phyloP scores from a whole-genome alignment of 2,113 vertebrate species.

The Equus quagga region DNA sequence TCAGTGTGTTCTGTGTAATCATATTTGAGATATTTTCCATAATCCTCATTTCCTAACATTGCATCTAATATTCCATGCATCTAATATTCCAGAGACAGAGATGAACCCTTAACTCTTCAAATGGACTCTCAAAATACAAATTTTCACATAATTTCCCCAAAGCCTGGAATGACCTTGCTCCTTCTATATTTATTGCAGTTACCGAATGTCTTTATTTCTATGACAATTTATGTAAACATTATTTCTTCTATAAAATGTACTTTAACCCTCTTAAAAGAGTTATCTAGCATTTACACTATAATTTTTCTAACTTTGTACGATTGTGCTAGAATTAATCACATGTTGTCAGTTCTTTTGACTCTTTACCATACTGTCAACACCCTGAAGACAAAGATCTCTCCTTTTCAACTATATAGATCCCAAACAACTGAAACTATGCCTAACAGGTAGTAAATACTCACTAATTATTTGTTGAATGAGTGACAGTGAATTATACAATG shows the following conservation, averaged over 20 bases:
- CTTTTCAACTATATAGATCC: background rate
- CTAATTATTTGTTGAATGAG: background rate
- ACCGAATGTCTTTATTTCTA: background rate
- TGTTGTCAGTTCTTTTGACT: background rate
- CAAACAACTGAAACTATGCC: background rate
- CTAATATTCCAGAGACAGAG: background rate
- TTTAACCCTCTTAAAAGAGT: background rate
- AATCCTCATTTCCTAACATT: background rate
- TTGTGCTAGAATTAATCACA: background rate
- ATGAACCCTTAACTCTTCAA: background rate
- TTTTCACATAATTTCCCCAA: background rate
- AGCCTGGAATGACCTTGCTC: background rate
- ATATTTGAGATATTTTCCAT: background rate
- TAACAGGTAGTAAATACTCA: background rate
- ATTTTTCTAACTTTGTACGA: background rate
- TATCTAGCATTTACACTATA: background rate
- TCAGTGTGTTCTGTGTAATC: background rate
- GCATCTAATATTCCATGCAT: background rate
- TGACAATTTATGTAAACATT: background rate
- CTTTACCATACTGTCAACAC: background rate
- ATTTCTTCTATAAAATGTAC: background rate
- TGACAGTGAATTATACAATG: slow-evolving; percentile 5
- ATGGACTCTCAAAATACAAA: background rate
- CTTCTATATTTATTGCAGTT: background rate
- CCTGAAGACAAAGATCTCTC: background rate